A percentile compares a stretch with the other conserved stretches of the same genome.
Evolutionary conservation across 2,888 invertebrate genomes (phyloP).

Genomic region (Cryptocephalus moraei): DNA sequence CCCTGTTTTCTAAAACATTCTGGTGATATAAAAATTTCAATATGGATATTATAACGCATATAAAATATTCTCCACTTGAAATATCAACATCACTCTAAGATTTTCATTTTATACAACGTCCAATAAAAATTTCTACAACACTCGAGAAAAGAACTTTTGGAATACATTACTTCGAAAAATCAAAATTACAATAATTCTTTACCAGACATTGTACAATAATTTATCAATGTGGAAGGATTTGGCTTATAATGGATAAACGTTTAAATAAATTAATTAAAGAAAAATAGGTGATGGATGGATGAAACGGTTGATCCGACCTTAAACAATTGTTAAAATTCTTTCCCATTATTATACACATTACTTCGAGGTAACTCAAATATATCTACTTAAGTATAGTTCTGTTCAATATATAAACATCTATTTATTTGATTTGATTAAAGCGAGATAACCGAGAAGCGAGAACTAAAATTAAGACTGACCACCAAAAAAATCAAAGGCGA

Average conservation of each 20-base stretch:
- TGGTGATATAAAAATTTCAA: conserved; percentile 9
- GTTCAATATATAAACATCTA: conserved; percentile 20
- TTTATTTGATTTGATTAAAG: conserved; percentile 16
- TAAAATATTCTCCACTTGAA: conserved; percentile 9
- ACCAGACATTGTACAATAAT: conserved; percentile 3
- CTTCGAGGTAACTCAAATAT: conserved; percentile 27
- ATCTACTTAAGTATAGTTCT: conserved; percentile 29
- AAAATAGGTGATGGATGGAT: conserved; percentile 8
- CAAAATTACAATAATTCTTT: not conserved
- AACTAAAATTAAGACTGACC: no score
- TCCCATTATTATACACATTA: conserved; percentile 3
- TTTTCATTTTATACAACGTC: conserved; percentile 1
- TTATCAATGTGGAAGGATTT: conserved; percentile 14
- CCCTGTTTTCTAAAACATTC: conserved; percentile 10
- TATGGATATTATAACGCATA: conserved; percentile 6
- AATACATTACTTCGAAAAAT: no score
- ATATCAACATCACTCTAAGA: conserved; percentile 7
- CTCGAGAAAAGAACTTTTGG: no score
- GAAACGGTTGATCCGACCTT: conserved; percentile 7
- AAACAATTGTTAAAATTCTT: no score
- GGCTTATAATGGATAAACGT: conserved; percentile 9
- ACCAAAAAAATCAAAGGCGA: not conserved
- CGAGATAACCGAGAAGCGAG: not conserved
- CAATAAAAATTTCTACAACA: no score
- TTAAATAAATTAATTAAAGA: conserved; percentile 13